Percentiles rank a stretch among this genome's conserved stretches.
These are phyloP conservation scores for Pseudomyrmex pallidus DNA, from an alignment of 1,140 invertebrate species.

Conservation along the genomic window DNA sequence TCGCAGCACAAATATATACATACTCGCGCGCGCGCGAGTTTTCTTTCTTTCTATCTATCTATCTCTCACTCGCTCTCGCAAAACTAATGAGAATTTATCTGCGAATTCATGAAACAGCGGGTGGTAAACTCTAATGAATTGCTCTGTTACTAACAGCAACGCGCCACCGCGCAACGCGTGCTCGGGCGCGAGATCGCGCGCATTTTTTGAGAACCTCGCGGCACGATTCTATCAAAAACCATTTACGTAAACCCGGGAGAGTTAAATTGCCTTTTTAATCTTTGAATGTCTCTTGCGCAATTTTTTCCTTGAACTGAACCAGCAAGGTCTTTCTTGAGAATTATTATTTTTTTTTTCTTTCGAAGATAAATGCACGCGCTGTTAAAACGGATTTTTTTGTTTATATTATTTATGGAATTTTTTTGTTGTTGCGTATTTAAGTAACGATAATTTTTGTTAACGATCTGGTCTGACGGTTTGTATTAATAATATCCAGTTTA, in stretches of 20 bases:
- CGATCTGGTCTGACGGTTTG: no score
- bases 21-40: conserved; percentile 18
- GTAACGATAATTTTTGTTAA: background rate
- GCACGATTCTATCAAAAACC: background rate
- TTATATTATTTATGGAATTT: background rate
- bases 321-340: background rate
- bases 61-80: background rate
- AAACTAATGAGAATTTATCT: conserved; percentile 67
- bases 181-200: background rate
- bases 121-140: conserved; percentile 68
- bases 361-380: background rate
- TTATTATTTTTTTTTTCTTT: no score
- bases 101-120: conserved; percentile 62
- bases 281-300: background rate
- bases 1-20: background rate
- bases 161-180: background rate
- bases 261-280: background rate
- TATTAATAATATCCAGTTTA: background rate
- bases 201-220: background rate
- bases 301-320: background rate
- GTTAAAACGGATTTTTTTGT: no score
- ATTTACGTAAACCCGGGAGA: background rate
- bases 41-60: conserved; percentile 1
- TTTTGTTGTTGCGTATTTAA: background rate
- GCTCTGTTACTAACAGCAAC: conserved; percentile 64